Conservation (phyloP, 2,113 vertebrate genomes). For the Tupaia tana region DNA sequence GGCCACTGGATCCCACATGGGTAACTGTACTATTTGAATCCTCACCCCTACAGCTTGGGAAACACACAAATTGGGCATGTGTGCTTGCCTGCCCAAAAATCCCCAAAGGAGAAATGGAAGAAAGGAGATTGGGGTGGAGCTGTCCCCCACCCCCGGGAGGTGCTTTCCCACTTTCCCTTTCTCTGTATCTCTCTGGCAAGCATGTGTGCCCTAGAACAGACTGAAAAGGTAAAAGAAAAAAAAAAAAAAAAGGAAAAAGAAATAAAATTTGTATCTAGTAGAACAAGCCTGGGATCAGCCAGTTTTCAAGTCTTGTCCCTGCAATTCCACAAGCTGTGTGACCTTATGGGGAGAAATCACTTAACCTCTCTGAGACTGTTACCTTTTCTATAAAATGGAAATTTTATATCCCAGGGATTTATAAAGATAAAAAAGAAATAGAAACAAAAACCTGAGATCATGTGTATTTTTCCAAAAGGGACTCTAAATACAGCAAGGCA, state of each 20-base stretch:
- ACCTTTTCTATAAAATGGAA: background rate
- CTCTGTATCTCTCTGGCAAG: no score
- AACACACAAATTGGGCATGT: no score
- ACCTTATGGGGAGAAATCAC: background rate
- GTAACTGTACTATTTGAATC: no score
- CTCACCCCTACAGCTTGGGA: no score
- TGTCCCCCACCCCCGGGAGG: no score
- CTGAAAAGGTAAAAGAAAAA: background rate
- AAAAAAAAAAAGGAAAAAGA: background rate
- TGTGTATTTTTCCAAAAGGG: background rate
- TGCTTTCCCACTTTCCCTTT: no score
- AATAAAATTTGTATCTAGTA: background rate
- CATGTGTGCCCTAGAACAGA: no score
- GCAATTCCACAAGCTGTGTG: background rate
- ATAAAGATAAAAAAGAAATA: background rate
- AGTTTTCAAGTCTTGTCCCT: background rate
- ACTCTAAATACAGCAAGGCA: background rate
- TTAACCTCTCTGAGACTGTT: background rate
- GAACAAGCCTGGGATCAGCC: background rate
- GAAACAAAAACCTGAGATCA: background rate
- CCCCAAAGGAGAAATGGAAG: no score
- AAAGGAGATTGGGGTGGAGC: no score
- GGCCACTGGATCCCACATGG: no score
- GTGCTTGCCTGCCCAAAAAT: no score
- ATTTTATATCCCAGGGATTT: background rate